phyloP scores from a whole-genome alignment of 2,888 invertebrate genomes.

The Rhyacophila evoluta region DNA sequence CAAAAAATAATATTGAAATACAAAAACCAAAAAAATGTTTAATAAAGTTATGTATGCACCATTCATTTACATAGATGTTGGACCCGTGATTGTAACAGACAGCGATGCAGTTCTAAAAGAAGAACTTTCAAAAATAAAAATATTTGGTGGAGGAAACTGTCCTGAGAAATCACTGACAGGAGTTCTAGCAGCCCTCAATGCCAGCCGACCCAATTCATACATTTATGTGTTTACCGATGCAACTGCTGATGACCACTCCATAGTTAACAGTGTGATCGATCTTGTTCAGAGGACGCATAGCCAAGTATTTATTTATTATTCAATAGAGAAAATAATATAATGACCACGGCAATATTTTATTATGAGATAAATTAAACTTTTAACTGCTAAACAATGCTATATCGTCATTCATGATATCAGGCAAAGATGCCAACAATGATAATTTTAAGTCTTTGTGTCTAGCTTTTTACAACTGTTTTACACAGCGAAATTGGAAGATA shows the following conservation, averaged over 20 bases:
- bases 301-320: conserved; percentile 75
- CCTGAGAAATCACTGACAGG: conserved; percentile 79
- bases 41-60: too few relatives aligned
- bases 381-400: too few relatives aligned
- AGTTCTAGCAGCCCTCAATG: conserved; percentile 75
- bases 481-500: too few relatives aligned
- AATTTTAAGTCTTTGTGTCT: too few relatives aligned
- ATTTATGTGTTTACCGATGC: conserved; percentile 85
- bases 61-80: conserved; percentile 66
- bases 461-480: too few relatives aligned
- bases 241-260: conserved; percentile 75
- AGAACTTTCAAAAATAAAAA: conserved; percentile 69
- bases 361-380: too few relatives aligned
- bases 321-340: too few relatives aligned
- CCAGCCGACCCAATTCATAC: conserved; percentile 75
- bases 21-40: too few relatives aligned
- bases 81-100: conserved; percentile 75
- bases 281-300: conserved; percentile 79
- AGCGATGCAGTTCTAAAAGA: conserved; percentile 72
- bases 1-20: too few relatives aligned
- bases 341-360: too few relatives aligned
- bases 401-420: too few relatives aligned
- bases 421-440: too few relatives aligned
- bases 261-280: conserved; percentile 73
- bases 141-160: conserved; percentile 80